These are phyloP conservation scores for Maccullochella peelii DNA, from an alignment of 2,113 vertebrate genomes.

Conservation along the genomic window DNA sequence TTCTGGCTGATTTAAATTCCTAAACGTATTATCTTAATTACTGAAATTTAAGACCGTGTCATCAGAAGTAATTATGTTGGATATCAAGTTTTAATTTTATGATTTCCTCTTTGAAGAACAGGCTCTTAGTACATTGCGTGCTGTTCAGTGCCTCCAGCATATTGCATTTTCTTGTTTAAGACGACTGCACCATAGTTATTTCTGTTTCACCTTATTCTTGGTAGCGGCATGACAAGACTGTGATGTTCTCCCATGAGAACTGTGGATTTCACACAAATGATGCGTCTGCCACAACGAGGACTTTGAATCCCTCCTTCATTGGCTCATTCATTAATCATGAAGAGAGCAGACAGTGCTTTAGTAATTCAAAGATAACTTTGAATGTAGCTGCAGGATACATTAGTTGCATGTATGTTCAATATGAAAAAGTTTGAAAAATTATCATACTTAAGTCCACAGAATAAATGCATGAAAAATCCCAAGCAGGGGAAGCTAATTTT, in stretches of 20 bases:
- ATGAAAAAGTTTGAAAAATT: not conserved
- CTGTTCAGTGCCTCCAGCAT: not conserved
- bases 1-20: not conserved
- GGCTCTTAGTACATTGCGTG: not conserved
- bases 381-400: slow-evolving; percentile 11
- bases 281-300: not conserved
- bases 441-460: not conserved
- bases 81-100: slow-evolving; percentile 4
- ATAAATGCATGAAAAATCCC: slow-evolving; percentile 2
- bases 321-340: slow-evolving; percentile 44
- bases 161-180: slow-evolving; percentile 7
- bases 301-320: not conserved
- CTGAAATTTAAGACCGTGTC: not conserved
- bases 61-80: slow-evolving; percentile 29
- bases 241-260: slow-evolving; percentile 3
- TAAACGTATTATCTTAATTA: slow-evolving; percentile 8
- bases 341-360: not conserved
- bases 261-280: slow-evolving; percentile 25
- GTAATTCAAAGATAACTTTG: slow-evolving; percentile 14
- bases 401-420: not conserved
- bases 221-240: not conserved
- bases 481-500: too few relatives aligned
- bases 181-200: slow-evolving; percentile 1
- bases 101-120: slow-evolving; percentile 24
- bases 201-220: slow-evolving; percentile 12